Evolutionary conservation across 2,888 invertebrate genomes (phyloP).

Genomic region (Andrena fulva): DNA sequence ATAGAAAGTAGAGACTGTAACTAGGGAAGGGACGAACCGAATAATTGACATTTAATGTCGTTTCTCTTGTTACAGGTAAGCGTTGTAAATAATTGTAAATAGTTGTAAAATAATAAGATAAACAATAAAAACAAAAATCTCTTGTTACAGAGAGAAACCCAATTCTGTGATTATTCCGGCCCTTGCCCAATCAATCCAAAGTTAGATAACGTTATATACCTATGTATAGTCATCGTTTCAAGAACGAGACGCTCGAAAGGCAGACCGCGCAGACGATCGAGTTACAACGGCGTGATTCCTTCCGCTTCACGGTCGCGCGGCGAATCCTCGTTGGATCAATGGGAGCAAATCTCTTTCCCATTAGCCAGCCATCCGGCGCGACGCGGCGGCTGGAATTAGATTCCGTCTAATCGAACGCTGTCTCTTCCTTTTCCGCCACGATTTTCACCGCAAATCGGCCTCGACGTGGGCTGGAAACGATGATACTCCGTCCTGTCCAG

Average conservation of each 20-base stretch:
- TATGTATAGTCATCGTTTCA: not conserved
- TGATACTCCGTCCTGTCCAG: not conserved
- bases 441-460: conserved; percentile 40
- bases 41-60: no score
- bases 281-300: conserved; percentile 28
- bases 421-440: conserved; percentile 19
- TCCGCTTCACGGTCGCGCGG: conserved; percentile 38
- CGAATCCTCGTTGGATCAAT: conserved; percentile 70
- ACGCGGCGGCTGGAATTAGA: conserved; percentile 43
- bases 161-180: no score
- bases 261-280: conserved; percentile 6
- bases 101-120: no score
- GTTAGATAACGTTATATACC: no score
- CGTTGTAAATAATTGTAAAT: no score
- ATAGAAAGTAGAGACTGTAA: no score
- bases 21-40: no score
- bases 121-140: no score
- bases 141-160: no score
- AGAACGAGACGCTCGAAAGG: not conserved
- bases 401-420: conserved; percentile 49
- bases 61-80: no score
- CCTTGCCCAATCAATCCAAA: no score
- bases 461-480: not conserved
- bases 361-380: conserved; percentile 58
- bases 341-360: conserved; percentile 74